Base-by-base conservation (phyloP, 64 coral and sea anemone genomes). In the Stichodactyla helianthus region DNA sequence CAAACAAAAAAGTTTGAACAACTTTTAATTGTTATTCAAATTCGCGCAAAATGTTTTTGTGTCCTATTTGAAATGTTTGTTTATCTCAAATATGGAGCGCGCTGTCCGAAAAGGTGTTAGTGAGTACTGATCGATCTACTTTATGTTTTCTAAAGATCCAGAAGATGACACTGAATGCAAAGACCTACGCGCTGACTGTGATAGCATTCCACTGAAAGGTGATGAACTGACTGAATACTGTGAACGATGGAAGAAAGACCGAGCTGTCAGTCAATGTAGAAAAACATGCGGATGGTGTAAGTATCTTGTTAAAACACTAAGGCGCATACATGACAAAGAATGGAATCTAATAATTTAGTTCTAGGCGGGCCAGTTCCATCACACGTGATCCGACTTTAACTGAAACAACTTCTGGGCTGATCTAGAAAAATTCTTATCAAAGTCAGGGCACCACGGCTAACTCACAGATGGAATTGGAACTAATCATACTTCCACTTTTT, bases 201-300 rank as follows among this genome's bases (percentile, higher is more conserved):
- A 35, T 22, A 63, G 15, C 16, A 84, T 84, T 17, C 57, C 83
- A 57, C 19, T 59, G 61, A 26, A 84, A 62, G 83, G 83, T 6
- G 83, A 57, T 10, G 56, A 57, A 11, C 83, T 84, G 83, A 61
- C 10, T 2, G 55, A 84, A 50, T 84, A 84, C 55, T 84, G 83
- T 27, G 56, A 84, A 31, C 16, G 16, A 63, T 84, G 83, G 83
- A 62, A 84, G 53, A 60, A 84, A 17, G 15, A 84, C 9, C 44
- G n/a, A 6, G 55, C 59, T 10, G 28, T 84, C 10, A 16, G 11
- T 16, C 16, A 84, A 35, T 84, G 83, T 23, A 51, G 18, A 8
- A 84, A 58, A 28, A 84, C 83, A 18, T 84, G 83, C 19, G 83
- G 83, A 84, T 26, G 10, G 25, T 84, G 83, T 84, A 62, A 84